These are phyloP conservation scores for Gallinago nigripennis DNA, from an alignment of 2,797 vertebrate genomes.

Conservation along the genomic window DNA sequence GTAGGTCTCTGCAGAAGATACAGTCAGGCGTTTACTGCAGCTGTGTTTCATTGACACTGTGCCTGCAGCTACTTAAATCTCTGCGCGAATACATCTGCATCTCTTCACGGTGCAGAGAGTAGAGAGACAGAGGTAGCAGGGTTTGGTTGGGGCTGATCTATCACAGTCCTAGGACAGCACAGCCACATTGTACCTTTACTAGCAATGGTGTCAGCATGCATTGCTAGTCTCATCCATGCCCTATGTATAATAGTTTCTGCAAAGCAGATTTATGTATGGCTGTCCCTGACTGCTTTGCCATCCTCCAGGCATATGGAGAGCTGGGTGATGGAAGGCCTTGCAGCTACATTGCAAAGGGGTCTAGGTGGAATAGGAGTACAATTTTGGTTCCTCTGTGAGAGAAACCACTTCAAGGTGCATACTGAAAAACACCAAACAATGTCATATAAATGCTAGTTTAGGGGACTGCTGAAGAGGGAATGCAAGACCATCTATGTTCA, in stretches of 20 bases:
- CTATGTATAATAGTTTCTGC: fast-evolving
- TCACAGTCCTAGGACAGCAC: neutral
- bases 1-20: neutral
- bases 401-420: neutral
- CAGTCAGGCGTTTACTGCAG: fast-evolving
- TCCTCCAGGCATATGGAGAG: fast-evolving
- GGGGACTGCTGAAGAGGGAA: neutral
- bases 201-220: fast-evolving
- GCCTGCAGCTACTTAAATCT: neutral
- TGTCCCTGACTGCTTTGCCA: neutral
- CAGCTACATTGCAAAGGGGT: neutral
- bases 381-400: neutral
- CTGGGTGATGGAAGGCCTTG: neutral
- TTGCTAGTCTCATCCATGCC: neutral
- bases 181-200: neutral
- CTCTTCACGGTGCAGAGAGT: too few relatives aligned
- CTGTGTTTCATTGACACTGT: neutral
- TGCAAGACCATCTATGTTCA: neutral
- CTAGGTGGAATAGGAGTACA: neutral
- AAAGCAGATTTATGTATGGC: neutral
- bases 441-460: neutral
- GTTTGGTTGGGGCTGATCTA: too few relatives aligned
- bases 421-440: neutral
- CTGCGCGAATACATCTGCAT: too few relatives aligned
- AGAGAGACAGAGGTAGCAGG: neutral